Percentiles rank a stretch among this genome's conserved stretches.
Conservation (phyloP, 2,797 vertebrate genomes). For the Macrochelys suwanniensis region DNA sequence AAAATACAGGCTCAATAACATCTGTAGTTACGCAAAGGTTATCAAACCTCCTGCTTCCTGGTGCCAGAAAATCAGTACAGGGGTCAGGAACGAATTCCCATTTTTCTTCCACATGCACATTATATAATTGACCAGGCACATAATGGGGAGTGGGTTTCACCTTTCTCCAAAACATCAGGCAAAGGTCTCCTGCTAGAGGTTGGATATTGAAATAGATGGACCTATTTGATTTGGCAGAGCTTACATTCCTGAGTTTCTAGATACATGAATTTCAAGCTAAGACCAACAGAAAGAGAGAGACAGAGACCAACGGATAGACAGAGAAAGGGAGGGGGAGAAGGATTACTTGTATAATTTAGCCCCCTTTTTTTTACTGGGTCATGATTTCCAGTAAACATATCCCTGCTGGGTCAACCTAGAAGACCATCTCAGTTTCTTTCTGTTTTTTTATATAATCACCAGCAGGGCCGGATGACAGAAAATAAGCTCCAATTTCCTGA, state of each 20-base stretch:
- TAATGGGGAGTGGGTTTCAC: neutral
- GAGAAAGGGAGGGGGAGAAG: neutral
- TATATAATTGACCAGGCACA: neutral
- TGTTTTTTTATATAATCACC: neutral
- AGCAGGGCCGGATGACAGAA: neutral
- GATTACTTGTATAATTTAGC: neutral
- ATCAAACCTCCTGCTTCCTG: neutral
- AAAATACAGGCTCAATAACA: neutral
- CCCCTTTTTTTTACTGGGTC: neutral
- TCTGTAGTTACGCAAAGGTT: neutral
- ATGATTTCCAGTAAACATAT: neutral
- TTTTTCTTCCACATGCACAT: neutral
- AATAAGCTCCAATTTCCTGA: neutral
- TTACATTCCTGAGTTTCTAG: neutral
- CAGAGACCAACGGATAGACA: neutral
- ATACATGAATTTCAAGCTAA: neutral
- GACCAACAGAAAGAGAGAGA: neutral
- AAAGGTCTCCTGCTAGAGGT: neutral
- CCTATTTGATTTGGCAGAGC: neutral
- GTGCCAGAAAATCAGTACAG: neutral
- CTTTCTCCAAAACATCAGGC: neutral
- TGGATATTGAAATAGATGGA: neutral
- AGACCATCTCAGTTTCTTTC: neutral
- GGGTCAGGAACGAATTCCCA: neutral
- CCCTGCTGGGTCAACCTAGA: neutral